Base-by-base conservation (phyloP, 2,797 vertebrate species). In the Ficedula albicollis region DNA sequence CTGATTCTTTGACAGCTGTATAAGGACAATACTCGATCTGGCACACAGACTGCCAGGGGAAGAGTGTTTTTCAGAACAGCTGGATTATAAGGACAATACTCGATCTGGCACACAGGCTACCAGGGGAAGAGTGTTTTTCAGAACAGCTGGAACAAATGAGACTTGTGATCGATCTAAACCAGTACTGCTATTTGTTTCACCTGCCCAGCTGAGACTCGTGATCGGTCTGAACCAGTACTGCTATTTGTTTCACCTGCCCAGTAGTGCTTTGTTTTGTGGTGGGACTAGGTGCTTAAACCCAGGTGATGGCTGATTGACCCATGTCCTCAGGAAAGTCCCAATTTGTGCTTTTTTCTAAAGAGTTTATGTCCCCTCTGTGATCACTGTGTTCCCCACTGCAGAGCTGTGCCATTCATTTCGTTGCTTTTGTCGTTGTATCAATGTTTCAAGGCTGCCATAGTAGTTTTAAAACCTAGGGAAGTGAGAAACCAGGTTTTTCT, bases 331-430 rank as follows among this genome's bases (percentile, higher is more conserved):
- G 11, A 64, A 67, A 72, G 67, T 77, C 38, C 49, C 60, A 52
- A 0, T 78, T 34, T 36, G 23, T 60, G 34, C 44, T 74, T 79
- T 58, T 72, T 11, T 13, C 46, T 78, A 62, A 69, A 63, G n/a
- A 21, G 22, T 3, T 0, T 0, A 3, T 74, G 43, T 48, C 4
- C 2, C 8, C 32, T 26, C 3, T 39, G 4, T 25, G 27, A 58
- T 26, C 21, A 7, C 25, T 16, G 17, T 38, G 13, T 55, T 93
- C 34, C 18, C 21, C 1, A 3, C 27, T 34, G 27, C 77, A 48
- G 54, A 78, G 38, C 67, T 75, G 43, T 58, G 39, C 51, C 34
- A 25, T 39, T n/a, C 13, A 38, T 58, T 82, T 66, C 3, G 6
- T 63, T 39, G 1, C 8, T 82, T 76, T 62, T 73, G 48, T 78